Evolutionary conservation across 2,888 invertebrate genomes (phyloP).

Genomic region (Mesochorus sp.): DNA sequence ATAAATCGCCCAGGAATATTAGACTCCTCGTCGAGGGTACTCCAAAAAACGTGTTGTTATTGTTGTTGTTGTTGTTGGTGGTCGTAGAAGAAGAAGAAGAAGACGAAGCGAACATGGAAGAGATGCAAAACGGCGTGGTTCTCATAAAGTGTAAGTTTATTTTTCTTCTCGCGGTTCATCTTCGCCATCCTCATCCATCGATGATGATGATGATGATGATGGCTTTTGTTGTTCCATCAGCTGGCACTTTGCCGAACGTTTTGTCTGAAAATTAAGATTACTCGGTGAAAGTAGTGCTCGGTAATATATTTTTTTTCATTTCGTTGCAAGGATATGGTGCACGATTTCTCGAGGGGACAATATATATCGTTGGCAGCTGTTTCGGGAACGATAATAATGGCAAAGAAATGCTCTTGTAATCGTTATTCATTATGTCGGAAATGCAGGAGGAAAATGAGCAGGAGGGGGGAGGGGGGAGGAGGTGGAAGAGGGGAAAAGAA

Average conservation of each 20-base stretch:
- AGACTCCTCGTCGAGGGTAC: not conserved
- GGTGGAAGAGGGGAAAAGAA: no score
- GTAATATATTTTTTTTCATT: no score
- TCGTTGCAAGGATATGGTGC: no score
- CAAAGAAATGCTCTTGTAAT: not conserved
- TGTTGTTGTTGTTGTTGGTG: no score
- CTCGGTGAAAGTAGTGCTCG: no score
- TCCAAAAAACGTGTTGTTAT: constrained; percentile 31
- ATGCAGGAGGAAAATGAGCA: not conserved
- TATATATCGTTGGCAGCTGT: no score
- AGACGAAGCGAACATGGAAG: constrained; percentile 84
- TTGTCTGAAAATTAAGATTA: no score
- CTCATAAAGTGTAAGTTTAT: constrained; percentile 88
- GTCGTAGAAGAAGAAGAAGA: no score
- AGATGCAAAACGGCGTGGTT: constrained; percentile 88
- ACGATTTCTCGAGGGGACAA: no score
- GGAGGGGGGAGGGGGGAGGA: not conserved
- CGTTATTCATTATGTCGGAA: not conserved
- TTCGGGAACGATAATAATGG: not conserved
- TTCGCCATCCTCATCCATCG: not conserved
- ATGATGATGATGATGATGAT: not conserved
- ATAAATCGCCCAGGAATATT: no score
- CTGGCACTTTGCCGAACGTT: no score
- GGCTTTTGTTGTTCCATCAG: not conserved
- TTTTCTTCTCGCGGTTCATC: not conserved